phyloP scores from a whole-genome alignment of 2,797 vertebrate species.

The Darevskia mixta region DNA sequence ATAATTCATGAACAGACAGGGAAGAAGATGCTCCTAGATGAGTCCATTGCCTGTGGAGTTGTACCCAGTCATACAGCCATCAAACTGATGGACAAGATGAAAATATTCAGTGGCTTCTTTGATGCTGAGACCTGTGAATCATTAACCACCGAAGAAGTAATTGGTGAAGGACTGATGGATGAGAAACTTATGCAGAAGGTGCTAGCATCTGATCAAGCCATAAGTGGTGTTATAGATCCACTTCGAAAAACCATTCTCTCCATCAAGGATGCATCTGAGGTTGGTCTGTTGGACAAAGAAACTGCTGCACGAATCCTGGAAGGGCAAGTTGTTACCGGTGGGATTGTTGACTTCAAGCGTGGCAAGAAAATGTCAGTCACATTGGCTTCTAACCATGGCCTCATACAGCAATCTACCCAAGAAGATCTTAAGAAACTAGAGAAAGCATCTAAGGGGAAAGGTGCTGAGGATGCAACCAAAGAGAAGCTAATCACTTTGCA shows the following conservation, averaged over 20 bases:
- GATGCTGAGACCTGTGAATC: slow-evolving; percentile 83
- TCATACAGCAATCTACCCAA: slow-evolving; percentile 82
- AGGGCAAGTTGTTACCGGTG: slow-evolving; percentile 92
- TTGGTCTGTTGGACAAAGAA: slow-evolving; percentile 87
- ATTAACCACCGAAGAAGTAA: slow-evolving; percentile 87
- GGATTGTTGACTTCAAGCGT: slow-evolving; percentile 89
- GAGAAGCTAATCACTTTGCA: slow-evolving; percentile 87
- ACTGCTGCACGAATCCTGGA: slow-evolving; percentile 88
- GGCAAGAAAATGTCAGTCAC: slow-evolving; percentile 93
- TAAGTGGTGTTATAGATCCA: slow-evolving; percentile 90
- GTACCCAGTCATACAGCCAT: slow-evolving; percentile 88
- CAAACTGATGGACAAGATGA: slow-evolving; percentile 88
- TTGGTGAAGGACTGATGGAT: slow-evolving; percentile 88
- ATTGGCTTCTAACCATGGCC: slow-evolving; percentile 90
- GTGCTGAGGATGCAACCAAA: slow-evolving; percentile 74
- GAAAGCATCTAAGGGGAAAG: slow-evolving; percentile 90
- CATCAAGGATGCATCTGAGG: slow-evolving; percentile 85
- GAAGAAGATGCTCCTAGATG: slow-evolving; percentile 85
- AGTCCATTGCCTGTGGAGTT: slow-evolving; percentile 84
- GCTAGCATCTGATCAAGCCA: slow-evolving; percentile 87
- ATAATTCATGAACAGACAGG: slow-evolving; percentile 81
- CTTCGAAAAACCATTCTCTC: slow-evolving; percentile 81
- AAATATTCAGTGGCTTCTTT: slow-evolving; percentile 92
- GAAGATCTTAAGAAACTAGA: slow-evolving; percentile 87
- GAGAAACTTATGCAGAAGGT: slow-evolving; percentile 91